Base-by-base conservation (phyloP, 2,797 vertebrate species). In the Microctenopoma lineatum region DNA sequence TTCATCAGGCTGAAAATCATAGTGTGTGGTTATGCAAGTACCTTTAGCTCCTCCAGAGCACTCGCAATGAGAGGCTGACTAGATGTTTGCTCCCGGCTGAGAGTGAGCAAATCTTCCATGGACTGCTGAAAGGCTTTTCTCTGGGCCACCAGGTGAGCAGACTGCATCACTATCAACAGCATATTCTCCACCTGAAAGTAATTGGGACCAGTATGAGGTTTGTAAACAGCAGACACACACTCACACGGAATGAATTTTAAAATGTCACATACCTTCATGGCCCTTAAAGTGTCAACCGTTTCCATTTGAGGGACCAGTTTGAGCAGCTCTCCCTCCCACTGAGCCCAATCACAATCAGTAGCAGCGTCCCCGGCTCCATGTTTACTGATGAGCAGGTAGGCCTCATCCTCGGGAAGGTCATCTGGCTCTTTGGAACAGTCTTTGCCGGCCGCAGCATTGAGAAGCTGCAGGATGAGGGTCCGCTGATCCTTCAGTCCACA, bases 51-150 rank as follows among this genome's bases (percentile, higher is more conserved):
- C 61, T 98, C 95, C 44, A 99, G 86, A 68, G 97, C 97, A 36
- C 90, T 93, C n/a, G 97, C 97, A 0, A 98, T 96, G 69, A 98
- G 89, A 1, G 96, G 97, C 81, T 99, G 96, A 73, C 97, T 99
- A n/a, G 98, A 99, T 1, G 98, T 99, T 89, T 99, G 98, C 64
- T 99, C 98, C 38, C 97, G 94, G 75, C 89, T 93, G 2, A 99
- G 92, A n/a, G 94, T 93, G 59, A 98, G 79, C 14, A 96, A 93
- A 8, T 96, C 96, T 83, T 96, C 96, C 78, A 96, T 94, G 69
- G 95, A 95, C 78, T 96, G 96, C 84, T 99, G 98, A 87, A 99
- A 98, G 76, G 94, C 88, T 87, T 99, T 99, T 36, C 98, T 94
- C 84, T 97, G 97, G 59, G 93, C 88, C 50, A 96, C 90, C 70